A percentile compares a stretch with the other conserved stretches of the same genome.
These are phyloP conservation scores for Hydractinia symbiolongicarpus DNA, from an alignment of 30 jellyfish, hydroid and myxozoan species.

Conservation along the genomic window DNA sequence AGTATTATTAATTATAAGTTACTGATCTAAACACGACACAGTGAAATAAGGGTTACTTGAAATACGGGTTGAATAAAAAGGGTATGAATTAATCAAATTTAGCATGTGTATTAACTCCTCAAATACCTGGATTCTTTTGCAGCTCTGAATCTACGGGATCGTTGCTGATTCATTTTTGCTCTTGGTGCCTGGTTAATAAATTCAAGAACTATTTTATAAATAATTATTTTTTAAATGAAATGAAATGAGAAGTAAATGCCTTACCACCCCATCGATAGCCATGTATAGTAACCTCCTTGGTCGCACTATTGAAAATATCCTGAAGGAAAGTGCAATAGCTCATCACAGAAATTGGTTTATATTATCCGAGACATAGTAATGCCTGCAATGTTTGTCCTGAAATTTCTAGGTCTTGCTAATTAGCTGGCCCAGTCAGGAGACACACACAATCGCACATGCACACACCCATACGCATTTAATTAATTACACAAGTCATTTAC, in stretches of 20 bases:
- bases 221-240: background rate
- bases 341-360: background rate
- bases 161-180: conserved; percentile 99
- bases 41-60: no score
- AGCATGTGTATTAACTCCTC: no score
- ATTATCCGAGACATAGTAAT: background rate
- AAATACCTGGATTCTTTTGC: conserved; percentile 87
- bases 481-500: no score
- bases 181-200: conserved; percentile 85
- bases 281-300: conserved; percentile 93
- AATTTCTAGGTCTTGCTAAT: background rate
- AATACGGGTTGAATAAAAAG: no score
- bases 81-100: no score
- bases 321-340: conserved; percentile 8
- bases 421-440: no score
- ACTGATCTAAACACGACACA: no score
- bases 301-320: conserved; percentile 86
- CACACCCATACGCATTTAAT: no score
- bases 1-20: no score
- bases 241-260: background rate
- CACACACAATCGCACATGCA: no score
- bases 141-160: conserved; percentile 98
- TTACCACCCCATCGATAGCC: conserved; percentile 99
- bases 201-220: background rate
- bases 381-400: background rate